Base-by-base conservation (phyloP, 92 coral and sea anemone species). In the Zoanthus sansibaricus region DNA sequence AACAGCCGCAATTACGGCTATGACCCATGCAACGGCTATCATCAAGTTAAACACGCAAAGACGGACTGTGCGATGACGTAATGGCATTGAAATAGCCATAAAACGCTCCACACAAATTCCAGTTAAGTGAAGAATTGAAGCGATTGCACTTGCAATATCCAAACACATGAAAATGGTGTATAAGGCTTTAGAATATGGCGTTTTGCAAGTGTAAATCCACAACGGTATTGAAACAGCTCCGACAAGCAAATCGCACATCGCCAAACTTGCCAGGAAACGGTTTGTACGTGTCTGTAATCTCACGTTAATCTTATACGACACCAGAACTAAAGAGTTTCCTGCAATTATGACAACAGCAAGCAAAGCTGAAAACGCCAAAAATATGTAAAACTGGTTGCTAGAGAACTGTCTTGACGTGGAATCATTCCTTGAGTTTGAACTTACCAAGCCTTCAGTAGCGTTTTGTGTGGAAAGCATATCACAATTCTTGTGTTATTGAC, bases 91-190 rank as follows among this genome's bases (percentile, higher is more conserved):
- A 54, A 89, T 77, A 5, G 92, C 87, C 25, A 89, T 76, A 45
- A 78, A 89, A 11, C 92, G 89, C 61, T 89, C 92, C 37, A 89
- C 73, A 79, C 92, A 84, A 58, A 89, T 89, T 58, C 82, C 89
- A 11, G 92, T 89, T 13, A 89, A 71, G 48, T 89, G 89, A 37
- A 89, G 74, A 55, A 89, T 89, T 0, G 92, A 89, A 42, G 92
- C 92, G n/a, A 88, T 66, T 1, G 89, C 92, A 54, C 83, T 89
- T 54, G 79, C 69, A 30, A 89, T 89, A 33, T 89, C 92, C 58
- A 89, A 48, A n/a, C 82, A 85, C 30, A 89, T 89, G 47, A 78
- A 89, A 17, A 89, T 52, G 18, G 67, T 58, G 68, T 89, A 89
- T 8, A 86, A 33, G 2, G 21, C 58, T 30, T 16, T 21, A 11